Conservation (phyloP, 2,113 vertebrate species). For the Garra rufa region DNA sequence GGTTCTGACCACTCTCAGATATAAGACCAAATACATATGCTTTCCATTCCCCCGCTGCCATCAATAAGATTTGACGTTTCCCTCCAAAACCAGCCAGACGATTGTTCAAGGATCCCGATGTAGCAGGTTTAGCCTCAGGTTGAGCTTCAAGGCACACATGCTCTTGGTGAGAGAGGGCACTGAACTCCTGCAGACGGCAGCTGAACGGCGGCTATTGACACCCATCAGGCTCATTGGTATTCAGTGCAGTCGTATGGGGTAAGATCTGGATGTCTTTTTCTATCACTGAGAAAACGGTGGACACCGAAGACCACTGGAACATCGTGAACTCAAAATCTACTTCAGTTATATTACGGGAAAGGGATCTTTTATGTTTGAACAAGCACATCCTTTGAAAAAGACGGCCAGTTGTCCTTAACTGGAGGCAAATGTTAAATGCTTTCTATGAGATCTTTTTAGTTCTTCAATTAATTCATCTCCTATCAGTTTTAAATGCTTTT, state of each 20-base stretch:
- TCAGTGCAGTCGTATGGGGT: constrained; percentile 10
- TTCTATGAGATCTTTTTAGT: background rate
- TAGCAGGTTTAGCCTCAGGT: background rate
- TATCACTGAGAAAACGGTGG: background rate
- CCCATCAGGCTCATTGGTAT: background rate
- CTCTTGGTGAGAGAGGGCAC: background rate
- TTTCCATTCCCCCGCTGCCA: background rate
- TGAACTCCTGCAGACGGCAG: background rate
- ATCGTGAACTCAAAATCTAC: background rate
- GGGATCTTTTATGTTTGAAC: background rate
- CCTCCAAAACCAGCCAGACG: background rate
- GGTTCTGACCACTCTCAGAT: background rate
- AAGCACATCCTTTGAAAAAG: background rate
- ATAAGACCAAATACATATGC: background rate
- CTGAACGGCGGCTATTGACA: background rate
- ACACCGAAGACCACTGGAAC: background rate
- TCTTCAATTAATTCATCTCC: background rate
- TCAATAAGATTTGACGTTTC: background rate
- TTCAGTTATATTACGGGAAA: background rate
- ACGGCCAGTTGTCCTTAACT: background rate
- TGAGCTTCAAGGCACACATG: background rate
- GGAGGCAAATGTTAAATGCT: background rate
- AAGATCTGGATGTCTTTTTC: background rate
- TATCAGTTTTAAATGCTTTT: background rate
- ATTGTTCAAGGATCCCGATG: background rate